Evolutionary conservation across 2,113 vertebrate species (phyloP).

Genomic region (Gambusia holbrooki): DNA sequence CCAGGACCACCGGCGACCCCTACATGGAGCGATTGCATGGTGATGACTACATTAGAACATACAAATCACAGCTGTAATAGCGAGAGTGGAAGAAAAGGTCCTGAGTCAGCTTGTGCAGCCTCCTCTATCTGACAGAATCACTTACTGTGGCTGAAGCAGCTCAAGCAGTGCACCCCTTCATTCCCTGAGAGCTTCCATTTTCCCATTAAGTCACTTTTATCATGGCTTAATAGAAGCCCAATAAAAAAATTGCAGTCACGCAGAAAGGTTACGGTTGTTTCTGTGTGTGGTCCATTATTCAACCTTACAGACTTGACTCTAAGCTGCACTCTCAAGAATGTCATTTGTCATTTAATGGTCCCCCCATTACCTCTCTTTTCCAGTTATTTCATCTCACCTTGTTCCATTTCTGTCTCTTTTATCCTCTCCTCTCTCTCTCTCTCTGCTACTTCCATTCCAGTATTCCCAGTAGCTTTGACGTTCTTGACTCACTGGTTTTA

Average conservation of each 20-base stretch:
- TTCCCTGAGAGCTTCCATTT: slow-evolving; percentile 34
- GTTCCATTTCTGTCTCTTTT: slow-evolving; percentile 1
- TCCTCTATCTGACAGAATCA: slow-evolving; percentile 30
- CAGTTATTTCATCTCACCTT: slow-evolving; percentile 30
- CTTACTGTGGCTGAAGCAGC: slow-evolving; percentile 16
- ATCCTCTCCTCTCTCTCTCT: background rate
- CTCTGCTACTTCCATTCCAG: slow-evolving; percentile 2
- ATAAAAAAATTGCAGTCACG: slow-evolving; percentile 27
- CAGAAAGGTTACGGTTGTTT: slow-evolving; percentile 20
- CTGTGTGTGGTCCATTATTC: slow-evolving; percentile 16
- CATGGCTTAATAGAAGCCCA: slow-evolving; percentile 3
- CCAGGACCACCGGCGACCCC: slow-evolving; percentile 38
- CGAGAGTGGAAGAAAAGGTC: slow-evolving; percentile 29
- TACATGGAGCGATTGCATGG: slow-evolving; percentile 17
- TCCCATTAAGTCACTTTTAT: slow-evolving; percentile 28
- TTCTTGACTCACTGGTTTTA: slow-evolving; percentile 14
- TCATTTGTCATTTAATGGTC: background rate
- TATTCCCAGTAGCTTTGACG: slow-evolving; percentile 16
- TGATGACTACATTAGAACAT: slow-evolving; percentile 44
- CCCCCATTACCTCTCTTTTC: background rate
- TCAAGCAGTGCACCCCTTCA: slow-evolving; percentile 23
- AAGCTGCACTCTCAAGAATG: background rate
- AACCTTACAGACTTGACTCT: background rate
- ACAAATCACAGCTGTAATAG: slow-evolving; percentile 49
- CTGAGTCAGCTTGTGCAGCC: slow-evolving; percentile 29